These are phyloP conservation scores for Neosalanx taihuensis DNA, from an alignment of 2,797 vertebrate species.

Conservation along the genomic window DNA sequence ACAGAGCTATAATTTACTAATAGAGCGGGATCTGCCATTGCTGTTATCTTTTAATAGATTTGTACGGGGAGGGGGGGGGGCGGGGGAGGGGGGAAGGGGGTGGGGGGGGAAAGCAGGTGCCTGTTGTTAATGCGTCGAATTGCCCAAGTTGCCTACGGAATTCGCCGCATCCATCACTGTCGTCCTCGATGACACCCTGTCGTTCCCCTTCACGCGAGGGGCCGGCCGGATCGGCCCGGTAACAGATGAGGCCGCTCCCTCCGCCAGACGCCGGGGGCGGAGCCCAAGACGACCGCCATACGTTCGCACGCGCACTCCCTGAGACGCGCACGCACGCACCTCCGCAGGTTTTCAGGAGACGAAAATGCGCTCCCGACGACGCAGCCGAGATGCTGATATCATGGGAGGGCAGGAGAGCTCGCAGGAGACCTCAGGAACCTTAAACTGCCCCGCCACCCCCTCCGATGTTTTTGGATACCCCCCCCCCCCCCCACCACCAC, in stretches of 20 bases:
- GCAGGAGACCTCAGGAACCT: not conserved
- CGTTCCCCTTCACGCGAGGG: slow-evolving; percentile 74
- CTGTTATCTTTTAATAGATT: slow-evolving; percentile 88
- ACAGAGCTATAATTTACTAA: slow-evolving; percentile 80
- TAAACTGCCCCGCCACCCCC: not conserved
- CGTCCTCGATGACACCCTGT: slow-evolving; percentile 74
- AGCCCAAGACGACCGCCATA: slow-evolving; percentile 62
- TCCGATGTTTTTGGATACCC: not conserved
- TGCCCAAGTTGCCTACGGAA: slow-evolving; percentile 82
- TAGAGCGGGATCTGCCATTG: slow-evolving; percentile 74
- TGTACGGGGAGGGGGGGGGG: no score
- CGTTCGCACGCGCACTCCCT: slow-evolving; percentile 46
- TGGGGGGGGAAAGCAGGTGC: slow-evolving; percentile 82
- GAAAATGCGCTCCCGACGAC: slow-evolving; percentile 42
- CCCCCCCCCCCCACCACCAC: slow-evolving; percentile 20
- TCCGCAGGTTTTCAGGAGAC: slow-evolving; percentile 37
- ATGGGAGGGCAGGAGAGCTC: not conserved
- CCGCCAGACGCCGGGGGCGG: slow-evolving; percentile 69
- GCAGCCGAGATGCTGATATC: not conserved
- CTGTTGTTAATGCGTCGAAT: slow-evolving; percentile 85
- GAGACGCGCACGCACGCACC: not conserved
- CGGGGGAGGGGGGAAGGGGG: no score
- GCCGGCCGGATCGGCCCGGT: slow-evolving; percentile 64
- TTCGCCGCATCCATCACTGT: slow-evolving; percentile 82
- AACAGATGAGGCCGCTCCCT: slow-evolving; percentile 80